Percentiles rank a stretch among this genome's conserved stretches.
These are phyloP conservation scores for Naja naja DNA, from an alignment of 2,113 vertebrate genomes.

Conservation along the genomic window DNA sequence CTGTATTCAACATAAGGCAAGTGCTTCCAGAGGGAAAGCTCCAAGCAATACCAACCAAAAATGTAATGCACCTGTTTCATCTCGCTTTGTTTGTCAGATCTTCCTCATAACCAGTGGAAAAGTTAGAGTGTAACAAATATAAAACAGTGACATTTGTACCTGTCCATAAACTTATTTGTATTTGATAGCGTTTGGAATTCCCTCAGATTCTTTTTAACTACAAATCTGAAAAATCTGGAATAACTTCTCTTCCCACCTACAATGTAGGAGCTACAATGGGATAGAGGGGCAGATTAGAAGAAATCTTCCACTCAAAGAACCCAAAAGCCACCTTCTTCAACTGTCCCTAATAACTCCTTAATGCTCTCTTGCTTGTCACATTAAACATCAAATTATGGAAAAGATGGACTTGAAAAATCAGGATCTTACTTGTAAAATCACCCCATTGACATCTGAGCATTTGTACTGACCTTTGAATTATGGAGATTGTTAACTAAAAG, in stretches of 20 bases:
- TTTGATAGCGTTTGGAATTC: not conserved
- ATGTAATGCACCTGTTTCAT: not conserved
- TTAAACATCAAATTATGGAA: conserved; percentile 12
- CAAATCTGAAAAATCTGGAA: not conserved
- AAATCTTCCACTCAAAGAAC: not conserved
- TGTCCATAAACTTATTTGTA: not conserved
- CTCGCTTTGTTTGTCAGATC: not conserved
- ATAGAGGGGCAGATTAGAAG: not conserved
- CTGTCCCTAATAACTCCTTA: conserved; percentile 1
- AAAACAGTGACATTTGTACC: not conserved
- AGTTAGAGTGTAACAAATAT: not conserved
- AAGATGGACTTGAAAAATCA: not conserved
- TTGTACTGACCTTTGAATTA: not conserved
- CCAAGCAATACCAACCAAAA: not conserved
- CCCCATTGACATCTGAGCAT: not conserved
- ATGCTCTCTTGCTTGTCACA: not conserved
- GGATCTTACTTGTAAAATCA: not conserved
- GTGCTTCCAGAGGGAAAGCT: not conserved
- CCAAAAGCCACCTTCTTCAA: not conserved
- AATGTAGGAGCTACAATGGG: not conserved
- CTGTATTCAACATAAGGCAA: not conserved
- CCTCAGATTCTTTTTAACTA: not conserved
- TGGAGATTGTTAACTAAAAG: not conserved
- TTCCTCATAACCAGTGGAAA: not conserved
- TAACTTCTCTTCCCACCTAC: not conserved